These are phyloP conservation scores for Leuciscus waleckii DNA, from an alignment of 2,797 vertebrate genomes.

Conservation along the genomic window DNA sequence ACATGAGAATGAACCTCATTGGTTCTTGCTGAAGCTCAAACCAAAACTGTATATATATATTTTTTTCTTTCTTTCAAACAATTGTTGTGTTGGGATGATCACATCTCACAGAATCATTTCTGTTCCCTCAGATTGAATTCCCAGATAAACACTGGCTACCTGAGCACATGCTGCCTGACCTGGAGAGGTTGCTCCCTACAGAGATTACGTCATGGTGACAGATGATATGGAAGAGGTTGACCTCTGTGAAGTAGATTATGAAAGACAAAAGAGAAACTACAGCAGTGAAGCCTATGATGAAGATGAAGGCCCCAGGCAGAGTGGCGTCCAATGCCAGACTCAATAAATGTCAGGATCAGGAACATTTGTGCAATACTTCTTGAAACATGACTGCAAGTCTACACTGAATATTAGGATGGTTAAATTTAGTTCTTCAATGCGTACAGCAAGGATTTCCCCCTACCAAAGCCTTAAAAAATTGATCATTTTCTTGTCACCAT, in stretches of 20 bases:
- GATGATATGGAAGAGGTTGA: constrained; percentile 96
- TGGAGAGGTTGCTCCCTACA: constrained; percentile 89
- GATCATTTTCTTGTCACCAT: not conserved
- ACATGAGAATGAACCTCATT: too few relatives aligned
- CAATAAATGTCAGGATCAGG: constrained; percentile 70
- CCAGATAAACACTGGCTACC: constrained; percentile 92
- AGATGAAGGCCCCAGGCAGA: constrained; percentile 80
- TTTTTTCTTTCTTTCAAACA: too few relatives aligned
- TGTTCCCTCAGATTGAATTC: constrained; percentile 84
- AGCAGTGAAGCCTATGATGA: constrained; percentile 87
- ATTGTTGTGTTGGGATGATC: not conserved
- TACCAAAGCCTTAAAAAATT: not conserved
- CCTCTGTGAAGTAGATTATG: constrained; percentile 83
- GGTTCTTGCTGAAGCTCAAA: too few relatives aligned
- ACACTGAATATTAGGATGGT: not conserved
- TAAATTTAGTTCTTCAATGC: not conserved
- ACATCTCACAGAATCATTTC: not conserved
- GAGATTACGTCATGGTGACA: constrained; percentile 85
- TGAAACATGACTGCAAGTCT: not conserved
- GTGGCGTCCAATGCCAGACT: constrained; percentile 93
- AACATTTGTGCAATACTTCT: not conserved
- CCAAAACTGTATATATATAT: too few relatives aligned
- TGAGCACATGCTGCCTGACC: constrained; percentile 82
- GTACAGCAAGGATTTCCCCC: not conserved
- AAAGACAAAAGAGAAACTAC: constrained; percentile 76